A percentile compares a stretch with the other conserved stretches of the same genome.
Evolutionary conservation across 2,113 vertebrate species (phyloP).

Genomic region (Lophochroa leadbeateri): DNA sequence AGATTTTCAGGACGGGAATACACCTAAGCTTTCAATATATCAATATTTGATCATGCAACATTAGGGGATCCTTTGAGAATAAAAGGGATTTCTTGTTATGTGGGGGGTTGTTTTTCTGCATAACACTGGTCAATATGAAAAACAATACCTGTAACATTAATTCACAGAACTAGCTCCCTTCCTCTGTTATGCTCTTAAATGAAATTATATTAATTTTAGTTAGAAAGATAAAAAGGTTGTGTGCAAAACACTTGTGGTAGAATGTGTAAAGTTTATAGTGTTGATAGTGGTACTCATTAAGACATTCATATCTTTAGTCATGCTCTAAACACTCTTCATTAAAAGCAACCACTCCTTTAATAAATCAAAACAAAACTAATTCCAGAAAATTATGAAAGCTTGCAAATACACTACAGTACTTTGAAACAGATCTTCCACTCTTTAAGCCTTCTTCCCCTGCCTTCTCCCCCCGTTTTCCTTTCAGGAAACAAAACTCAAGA

Average conservation of each 20-base stretch:
- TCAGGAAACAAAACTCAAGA: conserved; percentile 68
- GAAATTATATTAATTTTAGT: not conserved
- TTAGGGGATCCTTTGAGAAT: not conserved
- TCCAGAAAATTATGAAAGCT: not conserved
- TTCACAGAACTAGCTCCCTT: not conserved
- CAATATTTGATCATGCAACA: not conserved
- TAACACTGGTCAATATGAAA: not conserved
- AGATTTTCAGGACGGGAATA: not conserved
- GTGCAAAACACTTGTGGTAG: not conserved
- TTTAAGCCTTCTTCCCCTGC: conserved; percentile 24
- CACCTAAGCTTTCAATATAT: not conserved
- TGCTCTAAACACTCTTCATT: not conserved
- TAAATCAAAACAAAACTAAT: conserved; percentile 4
- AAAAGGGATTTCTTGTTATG: not conserved
- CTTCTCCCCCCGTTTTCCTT: conserved; percentile 36
- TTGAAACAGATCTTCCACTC: conserved; percentile 37
- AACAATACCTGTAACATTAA: not conserved
- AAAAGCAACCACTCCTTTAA: not conserved
- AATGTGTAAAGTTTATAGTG: not conserved
- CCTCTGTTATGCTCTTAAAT: not conserved
- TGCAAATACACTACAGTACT: conserved; percentile 17
- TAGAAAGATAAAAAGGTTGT: not conserved
- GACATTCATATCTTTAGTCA: not conserved
- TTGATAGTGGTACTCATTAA: not conserved
- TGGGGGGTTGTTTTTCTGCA: not conserved